Conservation (phyloP, 2,797 vertebrate genomes). For the Delichon dasypus region DNA sequence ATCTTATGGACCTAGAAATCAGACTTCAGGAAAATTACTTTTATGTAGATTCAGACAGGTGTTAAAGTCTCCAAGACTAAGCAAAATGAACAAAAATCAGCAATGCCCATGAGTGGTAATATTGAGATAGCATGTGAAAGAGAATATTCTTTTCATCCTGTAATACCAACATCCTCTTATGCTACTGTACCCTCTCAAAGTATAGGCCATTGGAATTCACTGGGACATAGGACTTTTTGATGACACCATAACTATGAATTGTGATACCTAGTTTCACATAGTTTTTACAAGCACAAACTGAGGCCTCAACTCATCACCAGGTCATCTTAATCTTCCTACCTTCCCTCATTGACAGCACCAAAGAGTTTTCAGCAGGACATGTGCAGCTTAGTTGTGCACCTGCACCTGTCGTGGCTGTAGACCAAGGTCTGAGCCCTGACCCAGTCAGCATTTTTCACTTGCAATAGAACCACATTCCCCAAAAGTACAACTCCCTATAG, state of each 20-base stretch:
- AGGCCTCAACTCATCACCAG: rapidly evolving
- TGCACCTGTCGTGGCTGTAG: rapidly evolving
- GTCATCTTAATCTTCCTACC: not conserved
- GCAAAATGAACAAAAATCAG: not conserved
- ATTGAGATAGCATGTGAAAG: not conserved
- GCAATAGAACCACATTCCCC: not conserved
- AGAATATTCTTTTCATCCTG: not conserved
- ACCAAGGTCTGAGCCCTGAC: not conserved
- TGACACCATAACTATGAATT: not conserved
- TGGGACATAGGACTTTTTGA: not conserved
- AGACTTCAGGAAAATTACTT: not conserved
- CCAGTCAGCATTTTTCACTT: not conserved
- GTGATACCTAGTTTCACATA: not conserved
- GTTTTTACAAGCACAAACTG: not conserved
- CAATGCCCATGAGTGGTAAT: not conserved
- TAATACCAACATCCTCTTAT: not conserved
- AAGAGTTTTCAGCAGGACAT: not conserved
- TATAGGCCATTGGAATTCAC: not conserved
- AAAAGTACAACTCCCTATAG: not conserved
- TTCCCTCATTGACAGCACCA: rapidly evolving
- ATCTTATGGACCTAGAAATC: not conserved
- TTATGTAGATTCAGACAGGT: rapidly evolving
- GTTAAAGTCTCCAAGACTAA: not conserved
- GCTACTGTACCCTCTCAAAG: rapidly evolving
- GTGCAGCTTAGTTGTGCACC: rapidly evolving